Percentiles rank a stretch among this genome's conserved stretches.
These are phyloP conservation scores for Conops quadrifasciatus DNA, from an alignment of 2,888 invertebrate species.

Conservation along the genomic window DNA sequence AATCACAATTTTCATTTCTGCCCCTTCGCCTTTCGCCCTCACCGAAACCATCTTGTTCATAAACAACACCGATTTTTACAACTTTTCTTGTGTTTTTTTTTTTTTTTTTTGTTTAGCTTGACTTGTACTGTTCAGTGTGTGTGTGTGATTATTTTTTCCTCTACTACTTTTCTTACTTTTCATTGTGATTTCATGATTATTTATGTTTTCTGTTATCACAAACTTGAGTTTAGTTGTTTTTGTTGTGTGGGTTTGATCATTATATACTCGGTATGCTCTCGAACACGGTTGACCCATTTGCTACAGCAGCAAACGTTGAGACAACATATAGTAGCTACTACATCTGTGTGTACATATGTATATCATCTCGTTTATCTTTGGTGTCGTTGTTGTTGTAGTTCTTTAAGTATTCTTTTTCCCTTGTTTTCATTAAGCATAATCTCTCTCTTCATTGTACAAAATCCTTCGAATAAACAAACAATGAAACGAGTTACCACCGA, in stretches of 20 bases:
- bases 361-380: no score
- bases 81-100: background rate
- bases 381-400: no score
- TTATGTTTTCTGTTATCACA: constrained; percentile 11
- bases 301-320: background rate
- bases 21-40: no score
- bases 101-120: background rate
- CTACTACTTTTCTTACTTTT: background rate
- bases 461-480: background rate
- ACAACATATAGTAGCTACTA: no score
- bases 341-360: no score
- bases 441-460: background rate
- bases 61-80: background rate
- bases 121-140: background rate
- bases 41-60: no score
- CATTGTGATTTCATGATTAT: constrained; percentile 28
- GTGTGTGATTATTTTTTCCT: background rate
- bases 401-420: no score
- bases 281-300: constrained; percentile 33
- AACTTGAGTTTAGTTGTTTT: background rate
- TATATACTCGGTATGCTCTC: background rate
- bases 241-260: background rate
- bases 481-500: background rate
- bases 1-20: no score
- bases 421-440: no score